Conservation (phyloP, 2,888 invertebrate genomes). For the Parelbella ahira region DNA sequence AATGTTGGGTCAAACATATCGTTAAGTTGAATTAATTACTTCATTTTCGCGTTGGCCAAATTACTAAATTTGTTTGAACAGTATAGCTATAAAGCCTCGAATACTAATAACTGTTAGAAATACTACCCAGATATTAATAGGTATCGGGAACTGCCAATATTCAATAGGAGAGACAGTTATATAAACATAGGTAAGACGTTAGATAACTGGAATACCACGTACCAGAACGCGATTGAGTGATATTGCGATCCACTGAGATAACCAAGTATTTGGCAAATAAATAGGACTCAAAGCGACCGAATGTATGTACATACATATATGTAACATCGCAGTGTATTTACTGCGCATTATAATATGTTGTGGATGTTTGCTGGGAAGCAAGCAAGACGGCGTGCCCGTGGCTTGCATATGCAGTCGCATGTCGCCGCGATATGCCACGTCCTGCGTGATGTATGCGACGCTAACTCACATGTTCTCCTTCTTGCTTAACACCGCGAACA, state of each 20-base stretch:
- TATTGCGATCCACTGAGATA: slow-evolving; percentile 21
- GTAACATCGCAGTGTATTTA: slow-evolving; percentile 29
- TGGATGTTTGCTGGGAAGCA: slow-evolving; percentile 30
- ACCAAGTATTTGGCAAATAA: slow-evolving; percentile 21
- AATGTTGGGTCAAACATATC: slow-evolving; percentile 9
- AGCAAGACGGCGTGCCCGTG: slow-evolving; percentile 34
- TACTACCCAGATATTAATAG: background rate
- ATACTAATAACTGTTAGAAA: background rate
- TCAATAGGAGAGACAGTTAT: slow-evolving; percentile 5
- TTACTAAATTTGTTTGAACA: too few relatives aligned
- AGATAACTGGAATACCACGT: slow-evolving; percentile 21
- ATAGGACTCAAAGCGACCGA: slow-evolving; percentile 6
- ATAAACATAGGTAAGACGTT: slow-evolving; percentile 19
- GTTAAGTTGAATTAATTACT: slow-evolving; percentile 9
- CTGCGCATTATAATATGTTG: slow-evolving; percentile 32
- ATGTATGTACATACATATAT: background rate
- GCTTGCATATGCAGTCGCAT: slow-evolving; percentile 50
- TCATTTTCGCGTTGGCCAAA: slow-evolving; percentile 5
- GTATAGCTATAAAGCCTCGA: too few relatives aligned
- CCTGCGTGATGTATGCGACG: slow-evolving; percentile 63
- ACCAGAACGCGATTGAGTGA: slow-evolving; percentile 18
- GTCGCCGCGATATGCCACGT: slow-evolving; percentile 65
- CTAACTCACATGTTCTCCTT: slow-evolving; percentile 60
- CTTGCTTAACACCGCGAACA: slow-evolving; percentile 63
- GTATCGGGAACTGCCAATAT: slow-evolving; percentile 11